Base-by-base conservation (phyloP, 1,140 invertebrate species). In the Cotesia vestalis region DNA sequence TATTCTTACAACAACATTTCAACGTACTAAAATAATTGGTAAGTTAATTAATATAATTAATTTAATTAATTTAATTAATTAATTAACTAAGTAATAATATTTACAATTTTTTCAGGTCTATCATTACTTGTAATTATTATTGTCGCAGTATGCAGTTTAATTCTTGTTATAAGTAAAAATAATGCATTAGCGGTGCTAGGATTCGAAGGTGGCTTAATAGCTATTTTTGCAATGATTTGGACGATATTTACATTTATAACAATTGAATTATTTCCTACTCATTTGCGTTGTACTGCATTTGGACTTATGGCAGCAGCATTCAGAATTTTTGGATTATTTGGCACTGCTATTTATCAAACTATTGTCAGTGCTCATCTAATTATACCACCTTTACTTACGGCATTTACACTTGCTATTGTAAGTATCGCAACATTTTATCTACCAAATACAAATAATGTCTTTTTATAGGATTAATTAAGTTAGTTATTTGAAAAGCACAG, bases 11-110 rank as follows among this genome's bases (percentile, higher is more conserved):
- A 80, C 79, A 1, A 73, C 80, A 74, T 75, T 83, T 57, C 79
- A 83, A 62, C 78, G 83, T 68, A 79, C 83, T 78, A 85, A 83
- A 75, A 74, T 84, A 74, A 85, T 85, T 69, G 81, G 83, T 83
- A 52, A 63, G 75, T 75, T n/a, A 9, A 55, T 27, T 27, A 27
- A 27, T 27, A 27, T 14, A 36, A 35, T 34, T 38, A 17, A 17
- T 17, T 75, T n/a, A 9, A 55, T 20, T 20, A 20, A 20, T 20
- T 1, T 14, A 36, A 36, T 34, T 38, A 62, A 55, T 1, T 36
- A n/a, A 52, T 73, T 12, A 53, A 17, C 12, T 53, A 64, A 38
- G 0, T n/a, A 55, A 55, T 55, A 55, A 12, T 55, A 11, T 9
- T 46, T 46, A 5, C 5, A 11, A 17, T 72, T 14, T 66, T 70